Evolutionary conservation across 1,140 invertebrate species (phyloP).

Genomic region (Globodera rostochiensis): DNA sequence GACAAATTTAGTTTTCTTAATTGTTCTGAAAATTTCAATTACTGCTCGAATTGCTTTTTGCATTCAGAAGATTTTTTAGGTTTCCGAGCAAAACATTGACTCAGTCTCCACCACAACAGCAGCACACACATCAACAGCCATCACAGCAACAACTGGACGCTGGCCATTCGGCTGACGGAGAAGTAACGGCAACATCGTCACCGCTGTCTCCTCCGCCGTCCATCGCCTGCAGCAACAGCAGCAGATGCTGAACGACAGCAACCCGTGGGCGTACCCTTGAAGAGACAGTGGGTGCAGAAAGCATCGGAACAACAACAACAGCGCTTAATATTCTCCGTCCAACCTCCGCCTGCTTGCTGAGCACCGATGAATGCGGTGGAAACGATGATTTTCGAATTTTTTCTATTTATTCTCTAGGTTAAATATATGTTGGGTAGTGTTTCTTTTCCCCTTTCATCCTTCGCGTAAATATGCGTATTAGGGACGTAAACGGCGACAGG

Average conservation of each 20-base stretch:
- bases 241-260: not conserved
- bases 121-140: too few species aligned
- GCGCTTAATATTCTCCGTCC: not conserved
- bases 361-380: not conserved
- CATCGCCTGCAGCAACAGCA: not conserved
- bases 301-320: too few species aligned
- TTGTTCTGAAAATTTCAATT: not conserved
- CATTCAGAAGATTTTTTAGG: not conserved
- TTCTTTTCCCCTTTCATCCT: too few species aligned
- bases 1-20: not conserved
- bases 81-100: not conserved
- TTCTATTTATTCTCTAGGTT: not conserved
- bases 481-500: too few species aligned
- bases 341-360: not conserved
- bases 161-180: too few species aligned
- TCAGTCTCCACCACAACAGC: not conserved
- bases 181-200: not conserved
- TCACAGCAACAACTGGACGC: too few species aligned
- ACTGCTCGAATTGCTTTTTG: not conserved
- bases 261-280: slow-evolving; percentile 22
- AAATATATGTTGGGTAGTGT: too few species aligned
- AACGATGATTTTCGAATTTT: not conserved
- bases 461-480: too few species aligned
- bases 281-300: not conserved
- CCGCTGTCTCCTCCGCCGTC: too few species aligned